phyloP scores from a whole-genome alignment of 2,797 vertebrate genomes.

The Diglossa cyanea region DNA sequence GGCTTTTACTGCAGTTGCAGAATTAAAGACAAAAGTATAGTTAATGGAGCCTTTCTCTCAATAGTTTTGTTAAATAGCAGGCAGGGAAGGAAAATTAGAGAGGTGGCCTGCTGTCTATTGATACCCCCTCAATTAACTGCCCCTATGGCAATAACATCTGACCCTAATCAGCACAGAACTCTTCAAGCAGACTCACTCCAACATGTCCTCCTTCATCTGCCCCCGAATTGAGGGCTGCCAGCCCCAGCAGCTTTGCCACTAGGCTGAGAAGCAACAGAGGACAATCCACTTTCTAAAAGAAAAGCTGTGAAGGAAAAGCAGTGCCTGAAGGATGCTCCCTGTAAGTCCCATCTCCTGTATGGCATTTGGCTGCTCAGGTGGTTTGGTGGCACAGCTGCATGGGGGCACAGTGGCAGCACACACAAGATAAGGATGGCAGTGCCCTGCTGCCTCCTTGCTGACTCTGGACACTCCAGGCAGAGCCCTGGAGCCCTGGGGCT shows the following conservation, averaged over 20 bases:
- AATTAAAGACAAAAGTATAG: conserved; percentile 30
- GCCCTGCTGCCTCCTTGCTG: not conserved
- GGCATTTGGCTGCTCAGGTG: not conserved
- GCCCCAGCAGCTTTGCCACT: not conserved
- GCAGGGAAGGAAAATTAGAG: not conserved
- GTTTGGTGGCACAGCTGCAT: not conserved
- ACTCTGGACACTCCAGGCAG: not conserved
- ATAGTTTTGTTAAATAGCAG: not conserved
- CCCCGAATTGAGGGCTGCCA: not conserved
- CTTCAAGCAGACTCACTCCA: not conserved
- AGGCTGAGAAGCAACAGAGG: not conserved
- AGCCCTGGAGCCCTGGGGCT: not conserved
- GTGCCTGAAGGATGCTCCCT: not conserved
- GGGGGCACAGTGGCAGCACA: rapidly evolving
- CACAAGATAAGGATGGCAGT: rapidly evolving
- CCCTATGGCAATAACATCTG: not conserved
- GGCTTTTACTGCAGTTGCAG: not conserved
- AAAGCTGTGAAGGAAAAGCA: not conserved
- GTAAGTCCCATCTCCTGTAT: not conserved
- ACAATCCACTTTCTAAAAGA: not conserved
- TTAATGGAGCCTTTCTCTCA: not conserved
- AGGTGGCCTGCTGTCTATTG: not conserved
- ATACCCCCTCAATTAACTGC: not conserved
- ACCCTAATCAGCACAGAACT: not conserved
- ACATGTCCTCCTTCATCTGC: not conserved